Conservation (phyloP, 2,113 vertebrate species). For the Ptyas mucosa region DNA sequence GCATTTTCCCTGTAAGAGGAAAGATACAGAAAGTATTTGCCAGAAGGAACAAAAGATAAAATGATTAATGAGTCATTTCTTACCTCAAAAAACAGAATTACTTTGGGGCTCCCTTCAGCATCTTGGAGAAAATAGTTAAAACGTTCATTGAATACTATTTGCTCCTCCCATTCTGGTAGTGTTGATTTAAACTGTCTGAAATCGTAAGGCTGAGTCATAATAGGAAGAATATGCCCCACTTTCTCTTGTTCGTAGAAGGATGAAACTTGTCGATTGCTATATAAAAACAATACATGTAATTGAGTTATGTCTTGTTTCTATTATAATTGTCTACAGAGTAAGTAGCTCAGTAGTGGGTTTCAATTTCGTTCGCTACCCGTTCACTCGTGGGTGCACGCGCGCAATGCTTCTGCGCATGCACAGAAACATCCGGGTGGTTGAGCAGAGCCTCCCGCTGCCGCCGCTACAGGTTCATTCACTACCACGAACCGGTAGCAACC, state of each 20-base stretch:
- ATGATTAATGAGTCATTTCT: conserved; percentile 43
- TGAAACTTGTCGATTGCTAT: conserved; percentile 79
- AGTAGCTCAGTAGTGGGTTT: not conserved
- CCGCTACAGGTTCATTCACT: too few relatives aligned
- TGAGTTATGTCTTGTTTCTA: not conserved
- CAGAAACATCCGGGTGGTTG: too few relatives aligned
- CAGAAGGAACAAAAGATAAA: conserved; percentile 14
- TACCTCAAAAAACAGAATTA: conserved; percentile 94
- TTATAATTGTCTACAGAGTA: not conserved
- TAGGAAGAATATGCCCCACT: conserved; percentile 82
- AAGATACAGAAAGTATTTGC: not conserved
- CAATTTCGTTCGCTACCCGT: too few relatives aligned
- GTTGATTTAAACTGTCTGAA: conserved; percentile 86
- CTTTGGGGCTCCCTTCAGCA: conserved; percentile 72
- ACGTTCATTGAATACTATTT: conserved; percentile 91
- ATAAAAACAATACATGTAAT: conserved; percentile 41
- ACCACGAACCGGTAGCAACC: too few relatives aligned
- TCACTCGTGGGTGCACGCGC: too few relatives aligned
- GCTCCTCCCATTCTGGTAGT: conserved; percentile 93
- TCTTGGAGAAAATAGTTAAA: conserved; percentile 84
- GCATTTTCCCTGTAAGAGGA: not conserved
- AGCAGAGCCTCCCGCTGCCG: too few relatives aligned
- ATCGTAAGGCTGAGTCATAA: conserved; percentile 90
- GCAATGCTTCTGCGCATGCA: too few relatives aligned
- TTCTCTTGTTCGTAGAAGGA: conserved; percentile 84